phyloP scores from a whole-genome alignment of 2,888 invertebrate species.

The Drosophila nigricruria region DNA sequence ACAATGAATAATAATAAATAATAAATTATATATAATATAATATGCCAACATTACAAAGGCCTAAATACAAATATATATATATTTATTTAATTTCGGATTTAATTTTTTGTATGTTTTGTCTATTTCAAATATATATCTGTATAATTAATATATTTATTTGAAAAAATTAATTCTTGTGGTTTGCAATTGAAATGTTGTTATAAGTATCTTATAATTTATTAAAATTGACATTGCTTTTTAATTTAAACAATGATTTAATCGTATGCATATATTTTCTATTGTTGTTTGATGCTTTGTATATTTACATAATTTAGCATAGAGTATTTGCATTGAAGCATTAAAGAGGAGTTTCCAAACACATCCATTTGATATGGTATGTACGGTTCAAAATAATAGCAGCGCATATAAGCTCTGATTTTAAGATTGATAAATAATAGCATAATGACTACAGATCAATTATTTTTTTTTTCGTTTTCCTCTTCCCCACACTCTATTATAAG shows the following conservation, averaged over 20 bases:
- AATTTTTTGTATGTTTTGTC: background rate
- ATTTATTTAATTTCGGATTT: background rate
- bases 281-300: background rate
- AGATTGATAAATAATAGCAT: too few species aligned
- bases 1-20: background rate
- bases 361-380: too few species aligned
- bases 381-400: too few species aligned
- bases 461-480: too few species aligned
- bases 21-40: background rate
- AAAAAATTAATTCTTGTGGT: background rate
- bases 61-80: background rate
- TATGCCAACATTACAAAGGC: background rate
- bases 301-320: background rate
- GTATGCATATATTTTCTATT: background rate
- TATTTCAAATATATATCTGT: background rate
- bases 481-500: too few species aligned
- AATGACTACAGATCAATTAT: too few species aligned
- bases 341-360: background rate
- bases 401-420: too few species aligned
- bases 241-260: background rate
- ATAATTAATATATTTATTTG: background rate
- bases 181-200: background rate
- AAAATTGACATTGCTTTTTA: background rate
- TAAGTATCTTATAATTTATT: conserved; percentile 4
- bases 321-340: background rate